Percentiles rank a stretch among this genome's conserved stretches.
These are phyloP conservation scores for Morone saxatilis DNA, from an alignment of 2,113 vertebrate species.

Conservation along the genomic window DNA sequence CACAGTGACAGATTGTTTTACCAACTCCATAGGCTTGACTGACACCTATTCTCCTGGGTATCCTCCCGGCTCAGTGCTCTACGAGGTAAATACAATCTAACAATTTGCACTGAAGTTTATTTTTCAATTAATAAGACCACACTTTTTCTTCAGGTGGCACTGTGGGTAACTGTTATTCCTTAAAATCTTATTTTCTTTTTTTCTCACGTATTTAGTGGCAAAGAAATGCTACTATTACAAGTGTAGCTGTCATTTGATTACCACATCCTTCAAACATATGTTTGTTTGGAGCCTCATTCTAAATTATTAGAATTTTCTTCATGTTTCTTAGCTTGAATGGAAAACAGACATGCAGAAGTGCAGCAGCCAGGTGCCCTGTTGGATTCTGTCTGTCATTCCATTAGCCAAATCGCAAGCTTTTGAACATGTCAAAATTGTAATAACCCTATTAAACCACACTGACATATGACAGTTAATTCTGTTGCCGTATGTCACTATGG, in stretches of 20 bases:
- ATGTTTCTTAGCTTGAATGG: conserved; percentile 7
- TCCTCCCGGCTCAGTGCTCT: conserved; percentile 57
- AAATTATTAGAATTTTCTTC: conserved; percentile 2
- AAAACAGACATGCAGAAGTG: conserved; percentile 22
- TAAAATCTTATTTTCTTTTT: neutral
- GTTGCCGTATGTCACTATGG: conserved; percentile 77
- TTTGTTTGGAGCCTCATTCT: neutral
- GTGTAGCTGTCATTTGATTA: neutral
- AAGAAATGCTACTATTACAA: neutral
- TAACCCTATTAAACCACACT: conserved; percentile 80
- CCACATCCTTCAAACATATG: neutral
- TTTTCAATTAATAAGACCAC: too few relatives aligned
- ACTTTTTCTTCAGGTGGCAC: conserved; percentile 43
- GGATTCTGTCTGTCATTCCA: conserved; percentile 66
- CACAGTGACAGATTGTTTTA: conserved; percentile 74
- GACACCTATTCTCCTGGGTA: conserved; percentile 77
- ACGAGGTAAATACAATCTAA: conserved; percentile 65
- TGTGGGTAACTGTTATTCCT: conserved; percentile 4
- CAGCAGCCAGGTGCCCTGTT: conserved; percentile 65
- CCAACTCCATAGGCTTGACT: conserved; percentile 72
- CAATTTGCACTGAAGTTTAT: conserved; percentile 37
- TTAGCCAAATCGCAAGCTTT: conserved; percentile 75
- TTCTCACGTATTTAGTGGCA: neutral
- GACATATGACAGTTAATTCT: conserved; percentile 83
- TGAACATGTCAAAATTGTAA: conserved; percentile 82